These are phyloP conservation scores for Drosophila subpulchrella DNA, from an alignment of 1,140 invertebrate genomes.

Conservation along the genomic window DNA sequence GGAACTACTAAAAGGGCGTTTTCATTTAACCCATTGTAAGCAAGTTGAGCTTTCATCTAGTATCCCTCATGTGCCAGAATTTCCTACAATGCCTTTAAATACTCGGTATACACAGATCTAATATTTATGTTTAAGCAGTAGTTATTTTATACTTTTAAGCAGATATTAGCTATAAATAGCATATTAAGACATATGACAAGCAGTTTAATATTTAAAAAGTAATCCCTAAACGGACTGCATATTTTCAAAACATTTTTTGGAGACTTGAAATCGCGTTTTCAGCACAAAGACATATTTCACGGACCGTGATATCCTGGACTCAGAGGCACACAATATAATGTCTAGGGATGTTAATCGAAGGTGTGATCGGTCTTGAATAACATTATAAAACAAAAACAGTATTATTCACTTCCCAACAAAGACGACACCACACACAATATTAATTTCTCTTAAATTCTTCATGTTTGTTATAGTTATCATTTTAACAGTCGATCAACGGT, in stretches of 20 bases:
- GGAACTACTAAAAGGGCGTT: background rate
- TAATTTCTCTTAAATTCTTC: background rate
- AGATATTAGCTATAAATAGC: no score
- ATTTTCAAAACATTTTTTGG: background rate
- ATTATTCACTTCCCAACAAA: background rate
- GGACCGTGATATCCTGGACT: constrained; percentile 1
- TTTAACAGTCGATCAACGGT: constrained; percentile 2
- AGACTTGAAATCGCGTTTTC: background rate
- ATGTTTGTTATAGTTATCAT: constrained; percentile 7
- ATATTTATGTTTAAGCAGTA: background rate
- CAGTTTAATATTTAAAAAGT: no score
- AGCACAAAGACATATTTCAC: background rate
- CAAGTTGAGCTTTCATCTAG: background rate
- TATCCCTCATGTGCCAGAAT: background rate
- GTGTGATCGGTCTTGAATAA: no score
- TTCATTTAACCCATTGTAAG: background rate
- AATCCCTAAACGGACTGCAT: background rate
- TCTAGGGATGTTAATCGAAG: background rate
- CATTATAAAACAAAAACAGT: background rate
- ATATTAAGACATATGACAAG: background rate
- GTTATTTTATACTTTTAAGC: background rate
- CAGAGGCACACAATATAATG: background rate
- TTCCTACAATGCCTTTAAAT: background rate
- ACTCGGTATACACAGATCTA: background rate
- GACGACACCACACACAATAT: constrained; percentile 1